These are phyloP conservation scores for Physella acuta DNA, from an alignment of 1,140 invertebrate species.

Conservation along the genomic window DNA sequence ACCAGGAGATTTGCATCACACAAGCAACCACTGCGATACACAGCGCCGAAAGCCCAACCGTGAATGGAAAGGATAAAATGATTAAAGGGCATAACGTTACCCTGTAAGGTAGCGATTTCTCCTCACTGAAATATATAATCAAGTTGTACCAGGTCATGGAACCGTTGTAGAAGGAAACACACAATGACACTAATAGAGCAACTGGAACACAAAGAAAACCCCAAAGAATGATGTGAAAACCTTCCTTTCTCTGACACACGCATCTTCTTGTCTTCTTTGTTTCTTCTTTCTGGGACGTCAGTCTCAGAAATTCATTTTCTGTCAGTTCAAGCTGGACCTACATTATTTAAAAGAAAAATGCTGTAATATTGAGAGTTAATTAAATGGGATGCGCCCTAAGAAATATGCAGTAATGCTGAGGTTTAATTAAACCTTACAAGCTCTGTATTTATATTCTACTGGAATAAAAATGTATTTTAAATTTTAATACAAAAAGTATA, in stretches of 20 bases:
- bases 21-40: slow-evolving; percentile 71
- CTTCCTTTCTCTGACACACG: slow-evolving; percentile 66
- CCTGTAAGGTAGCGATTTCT: slow-evolving; percentile 63
- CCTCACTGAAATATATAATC: slow-evolving; percentile 72
- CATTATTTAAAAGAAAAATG: too few relatives aligned
- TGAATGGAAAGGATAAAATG: slow-evolving; percentile 73
- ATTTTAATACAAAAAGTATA: too few relatives aligned
- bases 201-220: slow-evolving; percentile 70
- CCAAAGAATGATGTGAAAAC: slow-evolving; percentile 71
- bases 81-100: slow-evolving; percentile 69
- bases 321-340: slow-evolving; percentile 67
- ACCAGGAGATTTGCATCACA: slow-evolving; percentile 71
- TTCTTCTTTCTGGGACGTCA: slow-evolving; percentile 69
- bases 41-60: slow-evolving; percentile 69
- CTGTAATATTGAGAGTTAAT: too few relatives aligned
- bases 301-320: slow-evolving; percentile 67
- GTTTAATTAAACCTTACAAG: too few relatives aligned
- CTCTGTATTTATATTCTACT: too few relatives aligned
- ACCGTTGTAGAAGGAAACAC: slow-evolving; percentile 75
- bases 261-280: background rate
- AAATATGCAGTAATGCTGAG: too few relatives aligned
- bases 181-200: slow-evolving; percentile 67
- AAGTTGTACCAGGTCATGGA: slow-evolving; percentile 78
- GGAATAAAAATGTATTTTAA: too few relatives aligned
- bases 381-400: too few relatives aligned